Evolutionary conservation across 2,797 vertebrate genomes (phyloP), one percentile per base, ranked within the genome.

Genomic region (Cottoperca gobio): DNA sequence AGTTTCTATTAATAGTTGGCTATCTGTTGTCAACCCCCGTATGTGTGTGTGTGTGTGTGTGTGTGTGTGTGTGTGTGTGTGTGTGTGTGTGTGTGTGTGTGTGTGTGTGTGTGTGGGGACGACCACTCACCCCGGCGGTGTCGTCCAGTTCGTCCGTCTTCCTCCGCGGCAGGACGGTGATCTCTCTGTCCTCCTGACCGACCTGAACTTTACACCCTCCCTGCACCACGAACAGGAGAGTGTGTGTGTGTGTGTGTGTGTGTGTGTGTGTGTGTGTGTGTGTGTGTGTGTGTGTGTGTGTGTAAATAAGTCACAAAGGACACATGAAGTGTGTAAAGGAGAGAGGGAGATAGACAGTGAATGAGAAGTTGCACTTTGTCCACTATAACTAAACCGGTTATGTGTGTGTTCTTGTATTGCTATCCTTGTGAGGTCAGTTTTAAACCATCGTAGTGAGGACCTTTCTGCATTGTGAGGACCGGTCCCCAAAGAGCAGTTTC

Each of bases 201-300:
- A 17, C 39, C 28, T 84, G 85, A 78, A 84, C 82, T 84, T 87
- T 84, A 69, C 66, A 53, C 76, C 23, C 82, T 72, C 40, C 48
- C 85, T 86, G 76, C 16, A 73, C 40, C n/a, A n/a, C n/a, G n/a
- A n/a, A n/a, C n/a, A n/a, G 42, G 63, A 52, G 46, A 26, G 48
- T 28, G 54, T 24, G 48, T 24, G 23, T 53, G 50, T 52, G 26
- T 26, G 23, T 50, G 23, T 13, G 50, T 16, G 48, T 21, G 59
- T 19, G 48, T 17, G 33, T 39, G 43, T 12, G 57, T 19, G 23
- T 42, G 37, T 26, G 16, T 28, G 57, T 28, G 39, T 40, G 57
- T 42, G 23, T 59, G 57, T 43, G 24, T 60, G 24, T 43, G 39
- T 19, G 63, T 23, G 49, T 16, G 52, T 19, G 50, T 31, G 50